These are phyloP conservation scores for Gadus chalcogrammus DNA, from an alignment of 2,113 vertebrate genomes.

Conservation along the genomic window DNA sequence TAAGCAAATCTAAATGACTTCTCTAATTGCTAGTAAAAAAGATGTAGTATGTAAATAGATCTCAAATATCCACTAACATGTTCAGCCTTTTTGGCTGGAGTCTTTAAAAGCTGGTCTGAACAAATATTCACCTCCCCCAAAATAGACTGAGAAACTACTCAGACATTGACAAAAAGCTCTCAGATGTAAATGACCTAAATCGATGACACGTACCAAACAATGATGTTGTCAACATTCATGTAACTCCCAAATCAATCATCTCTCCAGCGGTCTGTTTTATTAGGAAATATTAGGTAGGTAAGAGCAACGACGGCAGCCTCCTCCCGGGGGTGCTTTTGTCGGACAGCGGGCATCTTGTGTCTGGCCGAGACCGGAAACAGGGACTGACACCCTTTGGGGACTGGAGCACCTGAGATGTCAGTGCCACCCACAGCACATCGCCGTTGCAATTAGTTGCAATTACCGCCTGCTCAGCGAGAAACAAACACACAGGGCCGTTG, in stretches of 20 bases:
- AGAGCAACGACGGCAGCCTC: conserved; percentile 11
- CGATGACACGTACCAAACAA: too few relatives aligned
- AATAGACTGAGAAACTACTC: too few relatives aligned
- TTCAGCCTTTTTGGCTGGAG: too few relatives aligned
- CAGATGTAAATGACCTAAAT: too few relatives aligned
- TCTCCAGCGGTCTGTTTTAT: conserved; percentile 29
- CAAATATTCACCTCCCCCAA: too few relatives aligned
- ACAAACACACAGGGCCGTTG: background rate
- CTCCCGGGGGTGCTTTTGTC: conserved; percentile 24
- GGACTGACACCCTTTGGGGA: conserved; percentile 31
- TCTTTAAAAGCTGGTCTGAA: too few relatives aligned
- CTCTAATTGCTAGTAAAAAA: too few relatives aligned
- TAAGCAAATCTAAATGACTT: too few relatives aligned
- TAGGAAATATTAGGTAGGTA: conserved; percentile 32
- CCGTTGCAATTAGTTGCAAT: conserved; percentile 1
- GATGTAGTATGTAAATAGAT: too few relatives aligned
- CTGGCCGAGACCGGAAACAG: conserved; percentile 34
- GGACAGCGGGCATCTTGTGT: conserved; percentile 36
- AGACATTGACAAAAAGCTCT: too few relatives aligned
- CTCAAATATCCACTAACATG: too few relatives aligned
- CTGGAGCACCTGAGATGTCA: conserved; percentile 33
- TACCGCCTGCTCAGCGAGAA: background rate
- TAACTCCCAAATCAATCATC: conserved; percentile 43
- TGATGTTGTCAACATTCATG: conserved; percentile 8
- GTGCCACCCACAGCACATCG: conserved; percentile 20